Conservation (phyloP, 2,888 invertebrate genomes). For the Sylvicola cinctus region DNA sequence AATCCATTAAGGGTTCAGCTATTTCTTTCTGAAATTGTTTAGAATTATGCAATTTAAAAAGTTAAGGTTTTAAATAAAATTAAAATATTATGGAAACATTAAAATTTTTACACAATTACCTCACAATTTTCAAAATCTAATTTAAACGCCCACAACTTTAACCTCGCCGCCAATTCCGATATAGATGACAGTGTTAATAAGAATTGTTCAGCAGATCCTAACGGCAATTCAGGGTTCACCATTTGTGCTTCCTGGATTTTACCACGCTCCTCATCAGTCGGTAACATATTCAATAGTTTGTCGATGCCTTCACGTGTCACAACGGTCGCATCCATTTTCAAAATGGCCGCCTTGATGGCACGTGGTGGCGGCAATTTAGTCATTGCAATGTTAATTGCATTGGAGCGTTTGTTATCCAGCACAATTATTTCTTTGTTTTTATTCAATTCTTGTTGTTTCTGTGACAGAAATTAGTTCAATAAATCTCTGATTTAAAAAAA, state of each 20-base stretch:
- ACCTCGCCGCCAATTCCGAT: conserved; percentile 77
- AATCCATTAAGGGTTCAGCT: conserved; percentile 95
- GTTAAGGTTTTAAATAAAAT: neutral
- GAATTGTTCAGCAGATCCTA: conserved; percentile 94
- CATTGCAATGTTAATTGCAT: conserved; percentile 98
- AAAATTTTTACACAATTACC: conserved; percentile 30
- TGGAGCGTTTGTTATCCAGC: conserved; percentile 89
- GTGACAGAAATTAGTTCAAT: conserved; percentile 8
- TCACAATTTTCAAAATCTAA: conserved; percentile 95
- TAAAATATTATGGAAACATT: conserved; percentile 1
- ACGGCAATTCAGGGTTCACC: conserved; percentile 23
- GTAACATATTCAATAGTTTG: conserved; percentile 93
- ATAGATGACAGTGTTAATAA: conserved; percentile 91
- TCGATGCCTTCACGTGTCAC: conserved; percentile 97
- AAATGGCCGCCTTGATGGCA: conserved; percentile 94
- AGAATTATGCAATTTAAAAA: conserved; percentile 6
- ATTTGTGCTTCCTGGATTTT: conserved; percentile 87
- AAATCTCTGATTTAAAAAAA: too few relatives aligned
- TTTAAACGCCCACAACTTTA: conserved; percentile 96
- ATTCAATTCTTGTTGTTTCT: conserved; percentile 68
- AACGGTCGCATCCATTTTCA: conserved; percentile 98
- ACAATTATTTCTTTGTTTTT: conserved; percentile 86
- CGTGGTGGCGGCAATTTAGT: conserved; percentile 94
- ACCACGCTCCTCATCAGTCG: conserved; percentile 89
- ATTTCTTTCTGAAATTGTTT: conserved; percentile 61